Base-by-base conservation (phyloP, 2,888 invertebrate species). In the Camponotus fellah region DNA sequence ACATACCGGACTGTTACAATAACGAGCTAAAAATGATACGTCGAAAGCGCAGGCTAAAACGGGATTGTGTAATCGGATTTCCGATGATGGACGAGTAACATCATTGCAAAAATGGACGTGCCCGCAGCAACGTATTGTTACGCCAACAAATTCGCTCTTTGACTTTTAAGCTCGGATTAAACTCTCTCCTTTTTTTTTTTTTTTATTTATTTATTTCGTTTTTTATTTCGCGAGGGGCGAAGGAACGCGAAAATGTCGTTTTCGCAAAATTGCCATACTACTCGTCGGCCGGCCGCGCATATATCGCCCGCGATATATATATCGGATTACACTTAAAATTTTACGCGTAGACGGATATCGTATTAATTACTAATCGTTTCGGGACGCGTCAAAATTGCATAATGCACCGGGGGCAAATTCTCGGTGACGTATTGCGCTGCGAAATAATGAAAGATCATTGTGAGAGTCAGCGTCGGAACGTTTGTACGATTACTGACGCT, bases 41-140 rank as follows among this genome's bases (percentile, higher is more conserved):
- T 10, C 43, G 60, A 69, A 43, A 79, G 69, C 69, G 8, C 21
- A 68, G 43, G 26, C 21, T 34, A 79, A 43, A 79, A 34, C 68
- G 34, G 2, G 12, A 69, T 32, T 43, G 69, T 60, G 40, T 79
- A 79, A 79, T 71, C 69, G 79, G 79, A 79, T 79, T 79, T 79
- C 69, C 79, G 79, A 79, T 79, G 69, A 79, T 79, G 79, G 60
- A 79, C 79, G 60, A 69, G 69, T 79, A 79, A 69, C 79, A 71
- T 79, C 69, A 71, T 79, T 71, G 79, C 69, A 79, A 60, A 79
- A 79, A 69, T 79, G 53, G 69, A 37, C 21, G 17, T 17, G 60
- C 79, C 46, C 34, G 53, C 60, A 60, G 79, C 79, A 17, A 69
- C 37, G 58, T 69, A 79, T 71, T 79, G 79, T 79, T 79, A 71